Conservation (phyloP, 1,140 invertebrate species). For the Dendrolimus kikuchii region DNA sequence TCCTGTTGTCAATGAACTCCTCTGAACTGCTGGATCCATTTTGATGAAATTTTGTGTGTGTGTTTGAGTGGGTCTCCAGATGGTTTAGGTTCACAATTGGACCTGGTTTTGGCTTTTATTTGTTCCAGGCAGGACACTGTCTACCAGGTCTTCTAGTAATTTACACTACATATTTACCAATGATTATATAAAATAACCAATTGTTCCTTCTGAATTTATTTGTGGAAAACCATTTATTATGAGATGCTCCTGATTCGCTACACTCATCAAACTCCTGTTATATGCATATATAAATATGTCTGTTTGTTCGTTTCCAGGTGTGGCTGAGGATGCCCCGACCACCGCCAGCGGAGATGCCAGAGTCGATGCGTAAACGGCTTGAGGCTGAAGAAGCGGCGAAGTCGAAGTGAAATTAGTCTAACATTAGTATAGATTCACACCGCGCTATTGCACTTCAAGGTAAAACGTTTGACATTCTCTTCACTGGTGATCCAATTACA, state of each 20-base stretch:
- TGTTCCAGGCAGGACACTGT: too few relatives aligned
- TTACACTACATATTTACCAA: constrained; percentile 12
- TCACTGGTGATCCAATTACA: too few relatives aligned
- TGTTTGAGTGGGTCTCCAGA: too few relatives aligned
- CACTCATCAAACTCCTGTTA: not conserved
- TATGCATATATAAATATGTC: not conserved
- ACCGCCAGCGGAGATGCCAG: constrained; percentile 98
- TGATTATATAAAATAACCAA: constrained; percentile 51
- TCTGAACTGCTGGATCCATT: too few relatives aligned
- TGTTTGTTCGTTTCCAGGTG: constrained; percentile 46
- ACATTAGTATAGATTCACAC: too few relatives aligned
- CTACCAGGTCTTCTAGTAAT: not conserved
- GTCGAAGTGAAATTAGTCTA: constrained; percentile 31
- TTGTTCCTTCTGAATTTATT: constrained; percentile 49
- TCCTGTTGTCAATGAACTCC: too few relatives aligned
- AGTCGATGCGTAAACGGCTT: constrained; percentile 91
- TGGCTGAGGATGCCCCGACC: constrained; percentile 93
- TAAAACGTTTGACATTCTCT: too few relatives aligned
- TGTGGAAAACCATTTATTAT: constrained; percentile 33
- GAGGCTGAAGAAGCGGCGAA: constrained; percentile 68
- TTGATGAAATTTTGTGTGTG: too few relatives aligned
- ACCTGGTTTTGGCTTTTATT: too few relatives aligned
- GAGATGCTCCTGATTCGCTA: constrained; percentile 10
- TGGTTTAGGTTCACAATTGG: too few relatives aligned
- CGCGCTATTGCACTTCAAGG: too few relatives aligned